phyloP scores from a whole-genome alignment of 1,140 invertebrate genomes.

The Thaumatotibia leucotreta region DNA sequence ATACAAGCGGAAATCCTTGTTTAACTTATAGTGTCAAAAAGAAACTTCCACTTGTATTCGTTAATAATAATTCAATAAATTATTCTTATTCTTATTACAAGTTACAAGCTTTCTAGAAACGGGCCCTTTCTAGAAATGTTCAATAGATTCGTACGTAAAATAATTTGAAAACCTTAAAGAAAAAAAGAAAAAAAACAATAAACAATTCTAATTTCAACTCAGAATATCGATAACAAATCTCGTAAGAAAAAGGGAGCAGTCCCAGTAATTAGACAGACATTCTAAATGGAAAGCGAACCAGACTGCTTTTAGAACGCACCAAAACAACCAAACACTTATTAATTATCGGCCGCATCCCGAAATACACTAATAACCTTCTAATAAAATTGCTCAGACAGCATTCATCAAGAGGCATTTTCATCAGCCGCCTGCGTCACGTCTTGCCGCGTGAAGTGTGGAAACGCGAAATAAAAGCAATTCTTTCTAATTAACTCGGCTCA shows the following conservation, averaged over 20 bases:
- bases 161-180: too few species aligned
- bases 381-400: constrained; percentile 29
- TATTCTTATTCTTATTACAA: too few species aligned
- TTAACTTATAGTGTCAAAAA: too few species aligned
- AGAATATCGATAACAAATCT: not conserved
- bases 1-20: too few species aligned
- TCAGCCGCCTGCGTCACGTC: constrained; percentile 63
- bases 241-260: not conserved
- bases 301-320: constrained; percentile 2
- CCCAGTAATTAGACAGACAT: constrained; percentile 2
- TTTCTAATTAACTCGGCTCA: constrained; percentile 71
- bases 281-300: constrained; percentile 4
- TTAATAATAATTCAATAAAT: too few species aligned
- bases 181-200: not conserved
- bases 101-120: too few species aligned
- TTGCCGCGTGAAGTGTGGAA: constrained; percentile 59
- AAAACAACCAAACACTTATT: constrained; percentile 12
- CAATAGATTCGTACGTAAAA: too few species aligned
- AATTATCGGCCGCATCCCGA: constrained; percentile 12
- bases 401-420: constrained; percentile 48
- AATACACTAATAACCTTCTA: constrained; percentile 27
- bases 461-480: constrained; percentile 74
- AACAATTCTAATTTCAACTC: not conserved
- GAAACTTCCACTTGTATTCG: too few species aligned
- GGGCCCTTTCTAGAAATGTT: too few species aligned